A percentile compares a stretch with the other conserved stretches of the same genome.
Conservation (phyloP, 2,797 vertebrate genomes). For the Acipenser transmontanus region DNA sequence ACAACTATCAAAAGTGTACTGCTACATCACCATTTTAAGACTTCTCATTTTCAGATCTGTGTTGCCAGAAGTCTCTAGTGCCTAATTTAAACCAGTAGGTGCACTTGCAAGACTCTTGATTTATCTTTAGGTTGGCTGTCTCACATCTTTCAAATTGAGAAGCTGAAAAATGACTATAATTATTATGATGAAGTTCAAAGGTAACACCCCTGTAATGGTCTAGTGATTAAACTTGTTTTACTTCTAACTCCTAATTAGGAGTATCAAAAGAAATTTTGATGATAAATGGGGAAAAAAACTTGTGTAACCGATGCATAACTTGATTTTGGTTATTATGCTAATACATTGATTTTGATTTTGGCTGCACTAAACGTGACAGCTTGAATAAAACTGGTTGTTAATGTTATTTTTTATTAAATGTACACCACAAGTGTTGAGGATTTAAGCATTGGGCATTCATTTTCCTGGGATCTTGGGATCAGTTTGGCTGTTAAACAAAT, state of each 20-base stretch:
- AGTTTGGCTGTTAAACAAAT: too few species aligned
- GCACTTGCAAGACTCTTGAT: neutral
- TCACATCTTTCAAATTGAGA: slow-evolving; percentile 29
- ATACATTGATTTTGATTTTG: neutral
- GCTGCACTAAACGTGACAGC: neutral
- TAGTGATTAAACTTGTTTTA: slow-evolving; percentile 51
- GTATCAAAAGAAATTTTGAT: slow-evolving; percentile 46
- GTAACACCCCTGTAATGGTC: slow-evolving; percentile 61
- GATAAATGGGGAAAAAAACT: slow-evolving; percentile 39
- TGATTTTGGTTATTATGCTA: slow-evolving; percentile 1
- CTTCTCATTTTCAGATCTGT: slow-evolving; percentile 1
- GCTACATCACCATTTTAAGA: too few species aligned
- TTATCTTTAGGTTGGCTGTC: slow-evolving; percentile 28
- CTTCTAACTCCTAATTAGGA: slow-evolving; percentile 55
- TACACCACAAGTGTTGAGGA: too few species aligned
- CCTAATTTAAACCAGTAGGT: slow-evolving; percentile 14
- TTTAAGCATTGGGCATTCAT: too few species aligned
- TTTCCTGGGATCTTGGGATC: too few species aligned
- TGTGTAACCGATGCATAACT: neutral
- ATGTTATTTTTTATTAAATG: too few species aligned
- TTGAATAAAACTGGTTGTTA: too few species aligned
- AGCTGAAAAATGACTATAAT: slow-evolving; percentile 60
- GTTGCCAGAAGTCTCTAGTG: slow-evolving; percentile 8
- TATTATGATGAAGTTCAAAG: slow-evolving; percentile 65
- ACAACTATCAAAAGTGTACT: too few species aligned